phyloP scores from a whole-genome alignment of 2,888 invertebrate species.

The Tholera decimalis region DNA sequence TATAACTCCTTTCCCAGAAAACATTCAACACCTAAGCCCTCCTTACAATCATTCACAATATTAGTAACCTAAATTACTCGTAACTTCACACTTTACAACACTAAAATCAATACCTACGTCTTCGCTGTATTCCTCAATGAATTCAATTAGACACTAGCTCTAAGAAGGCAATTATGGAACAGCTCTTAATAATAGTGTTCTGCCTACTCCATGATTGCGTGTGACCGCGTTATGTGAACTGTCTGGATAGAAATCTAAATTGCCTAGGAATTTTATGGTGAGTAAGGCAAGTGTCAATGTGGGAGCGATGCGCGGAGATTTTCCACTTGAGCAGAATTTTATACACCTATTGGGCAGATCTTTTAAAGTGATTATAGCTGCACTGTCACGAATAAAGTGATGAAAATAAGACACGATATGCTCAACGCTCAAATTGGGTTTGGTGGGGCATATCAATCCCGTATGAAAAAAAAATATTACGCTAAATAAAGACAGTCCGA shows the following conservation, averaged over 20 bases:
- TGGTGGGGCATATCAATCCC: too few relatives aligned
- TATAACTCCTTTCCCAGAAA: background rate
- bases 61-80: background rate
- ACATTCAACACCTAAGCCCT: background rate
- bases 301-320: conserved; percentile 10
- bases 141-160: conserved; percentile 32
- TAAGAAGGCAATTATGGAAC: conserved; percentile 38
- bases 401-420: too few relatives aligned
- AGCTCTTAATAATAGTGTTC: conserved; percentile 50
- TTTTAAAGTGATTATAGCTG: too few relatives aligned
- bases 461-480: too few relatives aligned
- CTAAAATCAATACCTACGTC: conserved; percentile 30
- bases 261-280: conserved; percentile 55
- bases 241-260: conserved; percentile 82
- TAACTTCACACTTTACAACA: conserved; percentile 22
- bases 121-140: conserved; percentile 29
- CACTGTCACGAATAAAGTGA: too few relatives aligned
- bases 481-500: too few relatives aligned
- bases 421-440: too few relatives aligned
- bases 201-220: conserved; percentile 70
- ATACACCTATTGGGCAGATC: too few relatives aligned
- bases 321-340: conserved; percentile 8
- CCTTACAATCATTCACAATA: background rate
- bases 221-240: conserved; percentile 79
- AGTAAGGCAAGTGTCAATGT: background rate